phyloP scores from a whole-genome alignment of 2,888 invertebrate genomes.

The Villa cingulata region DNA sequence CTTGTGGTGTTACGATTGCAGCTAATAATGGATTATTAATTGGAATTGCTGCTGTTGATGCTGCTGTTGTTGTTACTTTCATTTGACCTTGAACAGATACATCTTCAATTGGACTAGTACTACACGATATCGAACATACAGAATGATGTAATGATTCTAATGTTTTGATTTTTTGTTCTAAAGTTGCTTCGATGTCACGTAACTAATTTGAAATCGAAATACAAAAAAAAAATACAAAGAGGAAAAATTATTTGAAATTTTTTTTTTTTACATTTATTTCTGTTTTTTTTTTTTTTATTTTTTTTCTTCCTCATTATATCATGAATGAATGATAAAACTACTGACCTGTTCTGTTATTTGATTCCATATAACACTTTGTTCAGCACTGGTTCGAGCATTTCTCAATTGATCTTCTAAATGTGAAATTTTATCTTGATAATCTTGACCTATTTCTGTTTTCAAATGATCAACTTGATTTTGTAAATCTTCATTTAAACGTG shows the following conservation, averaged over 20 bases:
- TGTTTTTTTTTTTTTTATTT: too few species aligned
- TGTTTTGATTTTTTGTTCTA: constrained; percentile 57
- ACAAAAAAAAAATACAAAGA: constrained; percentile 2
- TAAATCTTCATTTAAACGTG: constrained; percentile 28
- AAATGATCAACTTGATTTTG: constrained; percentile 30
- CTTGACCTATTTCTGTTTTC: constrained; percentile 28
- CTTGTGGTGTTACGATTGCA: constrained; percentile 25
- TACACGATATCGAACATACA: constrained; percentile 48
- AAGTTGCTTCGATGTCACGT: constrained; percentile 48
- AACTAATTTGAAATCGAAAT: constrained; percentile 32
- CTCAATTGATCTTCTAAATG: constrained; percentile 38
- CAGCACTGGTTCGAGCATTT: constrained; percentile 37
- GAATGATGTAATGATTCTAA: constrained; percentile 59
- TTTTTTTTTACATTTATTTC: too few species aligned
- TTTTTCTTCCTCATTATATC: neutral
- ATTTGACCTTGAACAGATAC: constrained; percentile 45
- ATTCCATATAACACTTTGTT: constrained; percentile 38
- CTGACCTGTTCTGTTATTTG: constrained; percentile 36
- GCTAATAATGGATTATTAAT: constrained; percentile 19
- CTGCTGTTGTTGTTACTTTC: too few species aligned
- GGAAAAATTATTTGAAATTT: neutral
- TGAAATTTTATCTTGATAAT: constrained; percentile 27
- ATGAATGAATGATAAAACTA: neutral
- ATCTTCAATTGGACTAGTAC: constrained; percentile 66
- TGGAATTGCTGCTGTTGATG: constrained; percentile 12